A percentile compares a stretch with the other conserved stretches of the same genome.
Evolutionary conservation across 2,888 invertebrate species (phyloP).

Genomic region (Epinotia bilunana): DNA sequence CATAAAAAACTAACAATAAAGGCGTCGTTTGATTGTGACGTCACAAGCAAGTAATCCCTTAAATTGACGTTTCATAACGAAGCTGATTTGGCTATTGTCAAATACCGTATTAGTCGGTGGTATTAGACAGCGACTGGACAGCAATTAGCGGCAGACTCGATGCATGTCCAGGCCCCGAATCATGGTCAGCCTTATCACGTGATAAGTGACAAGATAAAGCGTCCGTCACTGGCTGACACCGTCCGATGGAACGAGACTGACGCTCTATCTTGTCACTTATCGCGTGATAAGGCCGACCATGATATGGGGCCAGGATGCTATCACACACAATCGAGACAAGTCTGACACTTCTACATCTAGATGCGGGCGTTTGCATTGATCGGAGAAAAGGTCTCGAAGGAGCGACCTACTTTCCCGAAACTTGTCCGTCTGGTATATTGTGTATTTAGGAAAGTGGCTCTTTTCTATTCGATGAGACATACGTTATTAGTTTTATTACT

Average conservation of each 20-base stretch:
- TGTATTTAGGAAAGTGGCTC: conserved; percentile 40
- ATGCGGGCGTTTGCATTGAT: conserved; percentile 36
- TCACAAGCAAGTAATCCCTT: too few species aligned
- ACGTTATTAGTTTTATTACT: neutral
- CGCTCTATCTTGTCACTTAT: too few species aligned
- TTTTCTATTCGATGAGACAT: conserved; percentile 29
- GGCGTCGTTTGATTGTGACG: too few species aligned
- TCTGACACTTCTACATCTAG: neutral
- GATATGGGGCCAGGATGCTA: too few species aligned
- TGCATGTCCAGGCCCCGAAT: too few species aligned
- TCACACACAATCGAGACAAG: conserved; percentile 12
- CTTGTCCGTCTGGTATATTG: conserved; percentile 40
- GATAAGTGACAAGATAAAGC: too few species aligned
- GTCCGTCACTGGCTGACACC: too few species aligned
- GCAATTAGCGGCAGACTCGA: neutral
- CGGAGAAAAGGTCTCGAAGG: conserved; percentile 41
- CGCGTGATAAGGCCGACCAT: too few species aligned
- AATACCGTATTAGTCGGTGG: neutral
- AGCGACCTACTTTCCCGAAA: conserved; percentile 41
- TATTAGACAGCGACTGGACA: neutral
- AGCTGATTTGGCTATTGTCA: neutral
- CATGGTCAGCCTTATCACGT: too few species aligned
- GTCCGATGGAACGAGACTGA: too few species aligned
- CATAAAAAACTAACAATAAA: too few species aligned
- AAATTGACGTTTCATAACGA: too few species aligned